Percentiles rank a stretch among this genome's conserved stretches.
These are phyloP conservation scores for Xiphophorus couchianus DNA, from an alignment of 2,113 vertebrate species.

Conservation along the genomic window DNA sequence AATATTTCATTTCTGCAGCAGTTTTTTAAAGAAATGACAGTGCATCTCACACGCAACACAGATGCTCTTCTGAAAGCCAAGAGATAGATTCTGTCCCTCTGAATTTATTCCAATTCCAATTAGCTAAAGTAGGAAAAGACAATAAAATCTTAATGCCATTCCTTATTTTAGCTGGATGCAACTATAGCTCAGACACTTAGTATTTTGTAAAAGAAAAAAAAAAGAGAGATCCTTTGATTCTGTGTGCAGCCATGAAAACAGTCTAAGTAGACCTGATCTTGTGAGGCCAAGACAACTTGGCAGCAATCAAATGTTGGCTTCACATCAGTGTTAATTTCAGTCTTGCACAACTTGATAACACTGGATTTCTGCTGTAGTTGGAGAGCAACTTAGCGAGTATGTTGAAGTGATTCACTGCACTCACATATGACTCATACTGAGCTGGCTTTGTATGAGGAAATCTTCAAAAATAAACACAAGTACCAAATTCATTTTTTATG, in stretches of 20 bases:
- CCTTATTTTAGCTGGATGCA: not conserved
- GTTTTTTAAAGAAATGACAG: not conserved
- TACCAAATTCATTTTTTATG: not conserved
- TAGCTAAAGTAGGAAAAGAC: no score
- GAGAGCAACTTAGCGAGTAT: not conserved
- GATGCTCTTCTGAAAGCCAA: not conserved
- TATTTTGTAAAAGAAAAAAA: not conserved
- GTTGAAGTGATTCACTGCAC: not conserved
- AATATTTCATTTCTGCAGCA: slow-evolving; percentile 7
- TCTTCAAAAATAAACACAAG: not conserved
- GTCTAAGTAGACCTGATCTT: not conserved
- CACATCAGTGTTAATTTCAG: not conserved
- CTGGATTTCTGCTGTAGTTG: not conserved
- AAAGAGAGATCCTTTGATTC: not conserved
- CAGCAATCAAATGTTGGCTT: not conserved
- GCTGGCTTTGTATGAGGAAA: not conserved
- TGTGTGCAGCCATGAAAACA: not conserved
- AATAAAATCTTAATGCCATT: no score
- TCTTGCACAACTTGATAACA: not conserved
- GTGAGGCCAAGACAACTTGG: not conserved
- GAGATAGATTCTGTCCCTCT: not conserved
- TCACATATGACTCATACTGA: not conserved
- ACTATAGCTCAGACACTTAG: not conserved
- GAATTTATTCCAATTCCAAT: not conserved
- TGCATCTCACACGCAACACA: not conserved